Evolutionary conservation across 2,797 vertebrate species (phyloP).

Genomic region (Lerista edwardsae): DNA sequence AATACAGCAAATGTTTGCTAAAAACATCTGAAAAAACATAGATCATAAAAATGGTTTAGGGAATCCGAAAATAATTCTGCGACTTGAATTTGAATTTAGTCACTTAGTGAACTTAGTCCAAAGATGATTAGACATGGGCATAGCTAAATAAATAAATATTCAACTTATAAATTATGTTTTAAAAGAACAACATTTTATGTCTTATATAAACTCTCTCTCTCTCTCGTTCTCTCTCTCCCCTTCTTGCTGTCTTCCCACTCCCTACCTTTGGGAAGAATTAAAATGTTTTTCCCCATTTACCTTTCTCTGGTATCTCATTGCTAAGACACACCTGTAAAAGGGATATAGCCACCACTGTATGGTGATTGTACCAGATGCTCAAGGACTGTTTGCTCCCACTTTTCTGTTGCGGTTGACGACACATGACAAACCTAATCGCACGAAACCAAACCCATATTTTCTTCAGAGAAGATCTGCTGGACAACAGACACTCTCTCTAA

Average conservation of each 20-base stretch:
- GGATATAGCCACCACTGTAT: slow-evolving; percentile 82
- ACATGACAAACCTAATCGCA: slow-evolving; percentile 93
- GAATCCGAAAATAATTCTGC: background rate
- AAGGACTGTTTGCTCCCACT: slow-evolving; percentile 98
- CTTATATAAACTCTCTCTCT: background rate
- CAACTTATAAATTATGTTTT: background rate
- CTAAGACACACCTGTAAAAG: slow-evolving; percentile 54
- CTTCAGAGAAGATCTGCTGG: slow-evolving; percentile 76
- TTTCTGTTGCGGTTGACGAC: slow-evolving; percentile 99
- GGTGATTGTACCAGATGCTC: slow-evolving; percentile 89
- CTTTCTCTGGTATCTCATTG: background rate
- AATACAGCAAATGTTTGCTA: slow-evolving; percentile 29
- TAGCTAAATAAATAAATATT: background rate
- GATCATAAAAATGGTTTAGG: background rate
- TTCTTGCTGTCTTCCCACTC: background rate
- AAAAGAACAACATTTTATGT: background rate
- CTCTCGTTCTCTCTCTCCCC: background rate
- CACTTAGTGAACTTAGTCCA: too few relatives aligned
- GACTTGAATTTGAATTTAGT: too few relatives aligned
- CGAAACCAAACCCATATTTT: slow-evolving; percentile 88
- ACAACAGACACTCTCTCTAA: slow-evolving; percentile 64
- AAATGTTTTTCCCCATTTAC: background rate
- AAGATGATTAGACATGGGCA: slow-evolving; percentile 15
- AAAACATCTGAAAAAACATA: background rate
- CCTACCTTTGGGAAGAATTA: background rate